Conservation (phyloP, 2,888 invertebrate species). For the Crematogaster levior region DNA sequence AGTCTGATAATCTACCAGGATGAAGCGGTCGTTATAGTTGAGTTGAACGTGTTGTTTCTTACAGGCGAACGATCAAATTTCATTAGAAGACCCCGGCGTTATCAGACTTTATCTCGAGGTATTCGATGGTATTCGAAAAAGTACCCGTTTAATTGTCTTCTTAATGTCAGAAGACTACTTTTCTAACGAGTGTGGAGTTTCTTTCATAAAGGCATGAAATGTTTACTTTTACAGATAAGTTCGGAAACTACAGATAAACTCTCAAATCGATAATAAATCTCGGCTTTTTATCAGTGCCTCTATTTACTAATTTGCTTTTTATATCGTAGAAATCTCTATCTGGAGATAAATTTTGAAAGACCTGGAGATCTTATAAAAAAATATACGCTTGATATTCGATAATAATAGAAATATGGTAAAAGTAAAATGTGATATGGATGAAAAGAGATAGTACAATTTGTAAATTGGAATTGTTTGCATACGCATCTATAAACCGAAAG, state of each 20-base stretch:
- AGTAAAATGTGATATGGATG: not conserved
- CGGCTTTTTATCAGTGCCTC: not conserved
- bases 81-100: not conserved
- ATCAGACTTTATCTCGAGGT: not conserved
- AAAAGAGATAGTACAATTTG: too few relatives aligned
- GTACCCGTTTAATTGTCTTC: not conserved
- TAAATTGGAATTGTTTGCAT: not conserved
- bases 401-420: not conserved
- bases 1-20: conserved; percentile 11
- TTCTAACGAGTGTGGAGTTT: not conserved
- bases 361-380: too few relatives aligned
- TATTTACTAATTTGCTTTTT: not conserved
- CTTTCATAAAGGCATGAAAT: not conserved
- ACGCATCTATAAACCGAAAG: not conserved
- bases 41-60: not conserved
- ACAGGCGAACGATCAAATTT: not conserved
- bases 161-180: not conserved
- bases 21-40: conserved; percentile 47
- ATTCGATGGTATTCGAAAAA: not conserved
- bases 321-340: not conserved
- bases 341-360: too few relatives aligned
- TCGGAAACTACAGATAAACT: not conserved
- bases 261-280: not conserved
- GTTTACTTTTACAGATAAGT: conserved; percentile 9
- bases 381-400: not conserved